Percentiles rank a stretch among this genome's conserved stretches.
Conservation (phyloP, 2,113 vertebrate species). For the Columbina picui region DNA sequence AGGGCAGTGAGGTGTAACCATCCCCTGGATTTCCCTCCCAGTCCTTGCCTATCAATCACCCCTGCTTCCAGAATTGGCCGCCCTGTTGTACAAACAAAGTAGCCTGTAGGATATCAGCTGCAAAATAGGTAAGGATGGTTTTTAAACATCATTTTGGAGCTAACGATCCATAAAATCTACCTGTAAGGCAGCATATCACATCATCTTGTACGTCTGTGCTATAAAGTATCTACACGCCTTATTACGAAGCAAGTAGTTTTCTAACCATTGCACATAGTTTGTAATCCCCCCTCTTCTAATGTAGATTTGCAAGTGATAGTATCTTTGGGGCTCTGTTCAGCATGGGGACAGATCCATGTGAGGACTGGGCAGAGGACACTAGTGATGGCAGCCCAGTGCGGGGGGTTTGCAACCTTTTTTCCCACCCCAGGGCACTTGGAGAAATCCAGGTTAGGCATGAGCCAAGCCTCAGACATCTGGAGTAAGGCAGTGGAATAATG, state of each 20-base stretch:
- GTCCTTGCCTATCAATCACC: not conserved
- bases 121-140: not conserved
- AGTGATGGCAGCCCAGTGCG: accelerated
- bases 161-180: not conserved
- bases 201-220: not conserved
- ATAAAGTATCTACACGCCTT: not conserved
- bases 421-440: not conserved
- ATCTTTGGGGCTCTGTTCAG: not conserved
- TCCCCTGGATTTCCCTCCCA: not conserved
- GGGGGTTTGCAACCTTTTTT: not conserved
- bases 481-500: not conserved
- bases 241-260: not conserved
- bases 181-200: not conserved
- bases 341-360: not conserved
- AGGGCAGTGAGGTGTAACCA: not conserved
- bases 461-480: not conserved
- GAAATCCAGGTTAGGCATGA: not conserved
- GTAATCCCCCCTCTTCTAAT: not conserved
- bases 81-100: not conserved
- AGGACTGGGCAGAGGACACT: not conserved
- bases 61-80: not conserved
- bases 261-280: not conserved
- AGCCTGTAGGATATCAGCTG: not conserved
- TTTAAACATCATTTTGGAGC: not conserved
- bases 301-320: not conserved